Evolutionary conservation across 2,113 vertebrate genomes (phyloP).

Genomic region (Clarias macrocephalus): DNA sequence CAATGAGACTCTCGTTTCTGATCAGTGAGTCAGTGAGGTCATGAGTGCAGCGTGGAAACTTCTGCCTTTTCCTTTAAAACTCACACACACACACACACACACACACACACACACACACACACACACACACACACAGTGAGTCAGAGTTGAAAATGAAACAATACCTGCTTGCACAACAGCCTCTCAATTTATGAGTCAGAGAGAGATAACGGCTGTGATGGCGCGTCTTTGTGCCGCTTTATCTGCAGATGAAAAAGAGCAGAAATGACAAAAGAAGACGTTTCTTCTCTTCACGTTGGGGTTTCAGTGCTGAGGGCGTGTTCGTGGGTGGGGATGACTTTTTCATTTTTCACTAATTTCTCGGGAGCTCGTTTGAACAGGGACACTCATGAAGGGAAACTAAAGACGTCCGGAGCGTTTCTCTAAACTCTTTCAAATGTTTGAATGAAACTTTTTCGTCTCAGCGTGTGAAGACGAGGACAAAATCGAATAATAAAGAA

Average conservation of each 20-base stretch:
- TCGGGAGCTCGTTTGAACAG: not conserved
- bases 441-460: not conserved
- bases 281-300: not conserved
- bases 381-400: not conserved
- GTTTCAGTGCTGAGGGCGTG: not conserved
- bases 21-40: not conserved
- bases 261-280: not conserved
- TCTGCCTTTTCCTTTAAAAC: constrained; percentile 1
- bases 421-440: not conserved
- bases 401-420: not conserved
- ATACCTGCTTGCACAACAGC: constrained; percentile 4
- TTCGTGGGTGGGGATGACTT: not conserved
- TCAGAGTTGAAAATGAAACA: constrained; percentile 3
- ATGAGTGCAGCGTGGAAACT: not conserved
- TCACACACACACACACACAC: not conserved
- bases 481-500: not conserved
- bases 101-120: not conserved
- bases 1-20: not conserved
- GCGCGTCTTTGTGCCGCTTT: not conserved
- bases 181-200: not conserved
- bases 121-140: not conserved
- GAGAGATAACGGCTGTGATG: not conserved
- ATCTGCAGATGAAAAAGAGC: not conserved
- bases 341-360: not conserved
- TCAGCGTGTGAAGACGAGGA: not conserved